Evolutionary conservation across 2,888 invertebrate species (phyloP), one percentile per base, ranked within the genome.

Genomic region (Amblyteles armatorius): DNA sequence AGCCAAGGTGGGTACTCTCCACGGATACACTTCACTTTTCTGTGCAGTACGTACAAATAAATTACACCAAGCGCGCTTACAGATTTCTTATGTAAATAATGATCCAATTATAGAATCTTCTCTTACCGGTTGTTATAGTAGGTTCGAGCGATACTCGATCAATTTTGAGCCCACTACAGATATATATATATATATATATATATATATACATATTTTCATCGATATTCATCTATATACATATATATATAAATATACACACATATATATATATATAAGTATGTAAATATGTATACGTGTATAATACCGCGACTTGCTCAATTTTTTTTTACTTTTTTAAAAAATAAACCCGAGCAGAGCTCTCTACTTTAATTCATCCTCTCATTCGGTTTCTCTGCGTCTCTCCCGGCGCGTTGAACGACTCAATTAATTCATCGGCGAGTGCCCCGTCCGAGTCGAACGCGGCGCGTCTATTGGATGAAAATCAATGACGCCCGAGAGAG

Each of bases 71-170:
- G 79, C 82, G 82, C 67, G 79, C 84, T 79, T 79, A 74, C 74
- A 74, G 79, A 82, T 85, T 85, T 82, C 85, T 85, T 82, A 85
- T 79, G 82, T 82, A 85, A 85, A 85, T 85, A 85, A 85, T 85
- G 85, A 85, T 85, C 82, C 85, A 85, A 85, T 85, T 85, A 85
- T 77, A 82, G 79, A 82, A 82, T 85, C 79, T 71, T 33, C 29
- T 76, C 76, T 60, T 73, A 72, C 79, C 72, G 72, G 82, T 85
- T 82, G 85, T 85, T 85, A 69, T 36, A 79, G 67, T 76, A 69
- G 48, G 78, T 84, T 76, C 82, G 76, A 19, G 57, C 76, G 33
- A 77, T 80, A 82, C 85, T 82, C 85, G 82, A 85, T 85, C 85
- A 85, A 82, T 85, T 85, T 73, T 26, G 5, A 60, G 73, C 63